Evolutionary conservation across 2,888 invertebrate genomes (phyloP), one percentile per base, ranked within the genome.

Genomic region (Shargacucullia verbasci): DNA sequence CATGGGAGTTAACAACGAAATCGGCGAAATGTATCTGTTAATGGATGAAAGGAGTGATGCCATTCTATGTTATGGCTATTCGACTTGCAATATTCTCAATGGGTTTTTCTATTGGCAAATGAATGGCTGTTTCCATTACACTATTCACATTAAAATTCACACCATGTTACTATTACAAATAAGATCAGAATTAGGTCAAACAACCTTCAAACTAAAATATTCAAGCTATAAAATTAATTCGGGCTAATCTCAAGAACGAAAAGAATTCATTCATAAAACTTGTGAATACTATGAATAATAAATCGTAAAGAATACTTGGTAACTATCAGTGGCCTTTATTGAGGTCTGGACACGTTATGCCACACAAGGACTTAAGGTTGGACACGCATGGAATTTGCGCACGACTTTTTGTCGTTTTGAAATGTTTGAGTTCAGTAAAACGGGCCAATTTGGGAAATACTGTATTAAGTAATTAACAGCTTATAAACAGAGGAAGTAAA

Each of bases 301-400:
- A 63, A 45, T 48, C 71, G 29, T 70, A 48, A 56, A 64, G 43
- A 39, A 10, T 0, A 20, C 20, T 31, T 43, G 13, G 8, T 45
- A 45, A 48, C 39, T 64, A 55, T 64, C 33, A 33, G 7, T 35
- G 0, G 27, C 71, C 60, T 62, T 45, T 44, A 11, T 46, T 57
- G 46, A 46, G 33, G 53, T 52, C 34, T 38, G 34, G 38, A 44
- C 48, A 59, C 49, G 49, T 47, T 40, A 31, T 57, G 76, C 86
- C 83, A 83, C 86, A 86, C 86, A 88, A 84, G 84, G 84, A 55
- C 72, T 27, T 63, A 59, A 60, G 50, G 43, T 4, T 37, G 1
- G 0, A 0, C 4, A 0, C 39, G 8, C 33, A 49, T n/a, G n/a
- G n/a, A n/a, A n/a, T 34, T 38, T 35, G 40, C 47, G 52, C 58